phyloP scores from a whole-genome alignment of 2,888 invertebrate genomes.

The Sarcophaga variegata region DNA sequence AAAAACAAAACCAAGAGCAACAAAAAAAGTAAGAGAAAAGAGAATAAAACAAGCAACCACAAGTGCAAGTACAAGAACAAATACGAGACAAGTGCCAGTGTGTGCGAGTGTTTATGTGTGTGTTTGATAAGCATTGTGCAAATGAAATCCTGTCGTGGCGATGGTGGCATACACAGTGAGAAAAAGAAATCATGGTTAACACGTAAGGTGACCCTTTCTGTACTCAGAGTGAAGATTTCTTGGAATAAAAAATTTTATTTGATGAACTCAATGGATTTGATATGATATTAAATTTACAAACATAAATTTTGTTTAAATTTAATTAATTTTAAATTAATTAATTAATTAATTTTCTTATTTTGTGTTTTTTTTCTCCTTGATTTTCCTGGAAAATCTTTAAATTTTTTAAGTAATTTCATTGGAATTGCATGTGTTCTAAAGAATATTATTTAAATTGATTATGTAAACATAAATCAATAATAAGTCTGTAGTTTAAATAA shows the following conservation, averaged over 20 bases:
- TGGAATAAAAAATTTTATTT: no score
- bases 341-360: not conserved
- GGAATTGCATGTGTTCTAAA: no score
- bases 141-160: not conserved
- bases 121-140: not conserved
- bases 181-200: not conserved
- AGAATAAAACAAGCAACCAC: not conserved
- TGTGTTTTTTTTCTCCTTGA: not conserved
- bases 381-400: not conserved
- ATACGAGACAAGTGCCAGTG: not conserved
- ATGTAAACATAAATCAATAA: no score
- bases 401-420: no score
- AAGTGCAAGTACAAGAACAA: not conserved
- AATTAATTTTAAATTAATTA: not conserved
- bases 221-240: no score
- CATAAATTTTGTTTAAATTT: not conserved
- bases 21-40: not conserved
- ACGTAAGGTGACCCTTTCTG: slow-evolving; percentile 36
- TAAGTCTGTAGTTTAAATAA: no score
- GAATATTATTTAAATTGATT: no score
- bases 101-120: not conserved
- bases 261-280: no score
- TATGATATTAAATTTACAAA: no score
- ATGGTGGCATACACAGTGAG: not conserved
- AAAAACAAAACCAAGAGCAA: not conserved